A percentile compares a stretch with the other conserved stretches of the same genome.
Conservation (phyloP, 2,113 vertebrate genomes). For the Chunga burmeisteri region DNA sequence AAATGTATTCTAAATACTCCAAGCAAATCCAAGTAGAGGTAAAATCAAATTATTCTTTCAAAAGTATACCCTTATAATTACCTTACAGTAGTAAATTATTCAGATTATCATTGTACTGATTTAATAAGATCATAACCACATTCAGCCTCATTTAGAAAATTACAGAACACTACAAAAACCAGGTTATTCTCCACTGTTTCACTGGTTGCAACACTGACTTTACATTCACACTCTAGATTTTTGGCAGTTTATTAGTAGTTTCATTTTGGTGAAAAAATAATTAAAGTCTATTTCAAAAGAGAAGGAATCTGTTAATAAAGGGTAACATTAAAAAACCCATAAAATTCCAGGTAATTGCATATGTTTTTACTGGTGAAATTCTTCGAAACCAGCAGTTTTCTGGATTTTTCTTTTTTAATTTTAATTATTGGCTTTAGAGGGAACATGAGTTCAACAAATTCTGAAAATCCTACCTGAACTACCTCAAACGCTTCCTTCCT, state of each 20-base stretch:
- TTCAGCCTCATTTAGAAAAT: not conserved
- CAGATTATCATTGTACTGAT: slow-evolving; percentile 30
- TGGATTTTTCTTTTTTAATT: not conserved
- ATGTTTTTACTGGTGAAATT: not conserved
- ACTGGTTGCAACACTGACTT: not conserved
- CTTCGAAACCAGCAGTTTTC: not conserved
- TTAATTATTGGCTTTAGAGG: not conserved
- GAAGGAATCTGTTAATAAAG: not conserved
- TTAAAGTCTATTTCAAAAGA: not conserved
- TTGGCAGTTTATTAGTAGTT: not conserved
- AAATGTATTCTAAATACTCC: slow-evolving; percentile 39
- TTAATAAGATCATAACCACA: slow-evolving; percentile 22
- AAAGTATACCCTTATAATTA: not conserved
- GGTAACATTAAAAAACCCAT: not conserved
- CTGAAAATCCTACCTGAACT: not conserved
- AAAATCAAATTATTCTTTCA: not conserved
- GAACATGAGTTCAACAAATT: not conserved
- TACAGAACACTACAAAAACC: not conserved
- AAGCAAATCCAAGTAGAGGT: not conserved
- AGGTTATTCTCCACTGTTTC: not conserved
- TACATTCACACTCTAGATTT: not conserved
- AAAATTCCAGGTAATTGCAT: not conserved
- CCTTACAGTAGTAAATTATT: not conserved
- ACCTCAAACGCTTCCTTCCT: not conserved
- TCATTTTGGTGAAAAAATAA: not conserved